phyloP scores from a whole-genome alignment of 2,797 vertebrate genomes.

The Adelosebastes latens region DNA sequence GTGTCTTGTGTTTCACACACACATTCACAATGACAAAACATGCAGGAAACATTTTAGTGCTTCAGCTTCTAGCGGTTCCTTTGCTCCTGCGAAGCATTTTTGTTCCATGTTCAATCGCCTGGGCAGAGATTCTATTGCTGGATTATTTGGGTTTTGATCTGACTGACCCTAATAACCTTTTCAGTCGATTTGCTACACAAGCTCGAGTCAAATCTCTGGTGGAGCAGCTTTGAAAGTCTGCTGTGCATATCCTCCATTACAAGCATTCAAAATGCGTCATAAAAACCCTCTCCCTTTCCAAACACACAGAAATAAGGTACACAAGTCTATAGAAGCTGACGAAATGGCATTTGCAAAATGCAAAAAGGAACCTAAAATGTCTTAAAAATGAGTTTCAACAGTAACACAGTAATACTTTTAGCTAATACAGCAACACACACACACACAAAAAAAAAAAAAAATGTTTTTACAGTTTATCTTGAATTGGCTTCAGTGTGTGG shows the following conservation, averaged over 20 bases:
- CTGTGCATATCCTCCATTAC: conserved; percentile 31
- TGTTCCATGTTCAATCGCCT: conserved; percentile 5
- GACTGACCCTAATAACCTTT: conserved; percentile 58
- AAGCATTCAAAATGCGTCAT: background rate
- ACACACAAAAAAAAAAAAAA: background rate
- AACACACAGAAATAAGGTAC: background rate
- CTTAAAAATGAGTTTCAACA: background rate
- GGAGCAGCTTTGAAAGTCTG: conserved; percentile 16
- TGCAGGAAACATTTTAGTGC: background rate
- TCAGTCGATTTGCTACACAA: conserved; percentile 29
- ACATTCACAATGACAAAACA: background rate
- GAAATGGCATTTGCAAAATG: background rate
- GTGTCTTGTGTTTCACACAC: background rate
- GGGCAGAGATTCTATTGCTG: conserved; percentile 41
- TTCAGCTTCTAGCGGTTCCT: background rate
- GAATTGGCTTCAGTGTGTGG: background rate
- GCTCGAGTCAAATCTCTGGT: conserved; percentile 28
- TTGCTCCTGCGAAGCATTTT: background rate
- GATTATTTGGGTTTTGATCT: conserved; percentile 65
- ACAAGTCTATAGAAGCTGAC: background rate
- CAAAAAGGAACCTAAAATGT: background rate
- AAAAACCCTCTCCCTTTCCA: background rate
- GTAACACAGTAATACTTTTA: background rate
- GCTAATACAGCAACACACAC: background rate
- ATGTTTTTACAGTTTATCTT: background rate